phyloP scores from a whole-genome alignment of 2,888 invertebrate genomes.

The Tholera decimalis region DNA sequence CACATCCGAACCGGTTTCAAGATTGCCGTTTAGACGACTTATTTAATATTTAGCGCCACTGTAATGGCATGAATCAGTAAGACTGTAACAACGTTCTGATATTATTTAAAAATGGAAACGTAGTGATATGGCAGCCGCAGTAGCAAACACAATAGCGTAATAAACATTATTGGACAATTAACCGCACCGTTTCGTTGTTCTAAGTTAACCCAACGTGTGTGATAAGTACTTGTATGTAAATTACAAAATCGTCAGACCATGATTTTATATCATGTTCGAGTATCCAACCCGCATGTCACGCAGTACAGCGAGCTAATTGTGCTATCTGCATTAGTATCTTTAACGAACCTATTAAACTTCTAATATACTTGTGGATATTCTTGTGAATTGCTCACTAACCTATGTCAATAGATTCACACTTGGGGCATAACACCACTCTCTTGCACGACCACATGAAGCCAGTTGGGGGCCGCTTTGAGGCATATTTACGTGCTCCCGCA shows the following conservation, averaged over 20 bases:
- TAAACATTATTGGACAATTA: conserved; percentile 51
- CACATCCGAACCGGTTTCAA: conserved; percentile 36
- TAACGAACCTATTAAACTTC: background rate
- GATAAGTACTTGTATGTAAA: conserved; percentile 38
- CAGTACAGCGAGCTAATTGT: background rate
- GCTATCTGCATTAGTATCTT: conserved; percentile 15
- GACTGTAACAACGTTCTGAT: conserved; percentile 3
- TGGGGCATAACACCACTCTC: background rate
- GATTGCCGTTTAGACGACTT: conserved; percentile 6
- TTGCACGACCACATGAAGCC: too few species aligned
- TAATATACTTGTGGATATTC: conserved; percentile 11
- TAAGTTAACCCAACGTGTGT: conserved; percentile 27
- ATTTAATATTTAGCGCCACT: conserved; percentile 8
- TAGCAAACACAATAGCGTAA: conserved; percentile 45
- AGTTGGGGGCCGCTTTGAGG: too few species aligned
- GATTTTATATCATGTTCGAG: conserved; percentile 35
- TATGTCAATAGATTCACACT: conserved; percentile 16
- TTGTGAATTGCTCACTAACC: conserved; percentile 11
- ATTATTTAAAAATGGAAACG: conserved; percentile 36
- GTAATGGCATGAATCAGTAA: conserved; percentile 11
- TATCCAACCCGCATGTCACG: conserved; percentile 25
- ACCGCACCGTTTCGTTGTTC: conserved; percentile 29
- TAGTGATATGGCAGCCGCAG: conserved; percentile 6
- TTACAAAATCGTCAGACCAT: conserved; percentile 38
- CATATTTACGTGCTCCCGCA: too few species aligned